Base-by-base conservation (phyloP, 2,113 vertebrate species). In the Pluvianellus socialis region DNA sequence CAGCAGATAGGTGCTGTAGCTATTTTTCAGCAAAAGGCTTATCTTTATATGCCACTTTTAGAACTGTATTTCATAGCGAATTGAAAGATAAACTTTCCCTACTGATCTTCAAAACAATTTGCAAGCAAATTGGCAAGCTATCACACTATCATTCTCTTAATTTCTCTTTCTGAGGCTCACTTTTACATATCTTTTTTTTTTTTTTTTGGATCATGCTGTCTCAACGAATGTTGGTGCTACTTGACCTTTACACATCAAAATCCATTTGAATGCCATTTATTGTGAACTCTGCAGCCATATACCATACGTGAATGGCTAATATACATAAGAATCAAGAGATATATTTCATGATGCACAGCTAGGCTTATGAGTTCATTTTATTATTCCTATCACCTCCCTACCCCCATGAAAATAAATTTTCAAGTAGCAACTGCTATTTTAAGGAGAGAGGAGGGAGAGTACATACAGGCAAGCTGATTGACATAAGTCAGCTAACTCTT, bases 201-300 rank as follows among this genome's bases (percentile, higher is more conserved):
- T 71, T 50, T 47, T 68, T 85, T 84, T 84, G 79, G 5, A 42
- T 89, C 63, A 44, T 47, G 33, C 8, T 93, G 17, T 71, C 66
- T 91, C 68, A 77, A 50, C 70, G 56, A 75, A 76, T 73, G 13
- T 38, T 13, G 5, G 45, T 83, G 49, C 38, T 82, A 59, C 70
- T 77, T 81, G 88, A 95, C 76, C 80, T 97, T 97, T 96, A 95
- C 97, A 97, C 92, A 83, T 79, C 91, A 97, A 88, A 93, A 95
- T 75, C 65, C 50, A 61, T 70, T 80, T 83, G 66, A 93, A 82
- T 52, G 52, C 63, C 12, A 40, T 81, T 83, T 86, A 27, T 74
- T 84, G 68, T 52, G 84, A 92, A 77, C 50, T 85, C 65, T 77
- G 66, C 62, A 87, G 32, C 86, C 49, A 33, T 33, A n/a, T 3